Conservation (phyloP, 2,797 vertebrate genomes). For the Momotus momota region DNA sequence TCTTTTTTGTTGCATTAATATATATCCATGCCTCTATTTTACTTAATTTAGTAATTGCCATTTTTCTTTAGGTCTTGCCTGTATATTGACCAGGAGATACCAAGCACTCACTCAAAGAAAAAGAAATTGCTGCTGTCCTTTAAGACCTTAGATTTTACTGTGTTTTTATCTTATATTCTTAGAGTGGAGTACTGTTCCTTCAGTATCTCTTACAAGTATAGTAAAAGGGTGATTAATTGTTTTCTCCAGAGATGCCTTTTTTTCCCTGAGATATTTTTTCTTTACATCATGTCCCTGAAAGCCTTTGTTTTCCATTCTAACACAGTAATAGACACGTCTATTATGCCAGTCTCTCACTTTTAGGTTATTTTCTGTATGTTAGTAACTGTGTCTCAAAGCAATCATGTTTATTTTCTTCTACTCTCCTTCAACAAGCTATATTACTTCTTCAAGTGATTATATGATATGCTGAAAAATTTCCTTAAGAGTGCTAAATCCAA, state of each 20-base stretch:
- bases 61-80: background rate
- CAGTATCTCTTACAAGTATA: background rate
- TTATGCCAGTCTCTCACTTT: background rate
- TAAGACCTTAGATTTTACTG: background rate
- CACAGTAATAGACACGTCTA: background rate
- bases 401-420: background rate
- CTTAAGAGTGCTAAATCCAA: background rate
- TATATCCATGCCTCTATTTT: background rate
- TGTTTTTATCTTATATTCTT: background rate
- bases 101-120: background rate
- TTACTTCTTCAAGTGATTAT: background rate
- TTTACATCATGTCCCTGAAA: background rate
- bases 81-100: background rate
- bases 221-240: background rate
- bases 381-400: background rate
- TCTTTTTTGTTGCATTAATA: background rate
- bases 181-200: background rate
- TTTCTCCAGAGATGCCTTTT: background rate
- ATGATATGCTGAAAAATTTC: background rate
- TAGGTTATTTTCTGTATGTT: background rate
- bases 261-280: background rate
- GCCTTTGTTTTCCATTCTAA: background rate
- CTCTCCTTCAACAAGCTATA: background rate
- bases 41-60: background rate
- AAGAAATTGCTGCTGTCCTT: background rate